A percentile compares a stretch with the other conserved stretches of the same genome.
Evolutionary conservation across 1,140 invertebrate genomes (phyloP).

Genomic region (Neodiprion fabricii): DNA sequence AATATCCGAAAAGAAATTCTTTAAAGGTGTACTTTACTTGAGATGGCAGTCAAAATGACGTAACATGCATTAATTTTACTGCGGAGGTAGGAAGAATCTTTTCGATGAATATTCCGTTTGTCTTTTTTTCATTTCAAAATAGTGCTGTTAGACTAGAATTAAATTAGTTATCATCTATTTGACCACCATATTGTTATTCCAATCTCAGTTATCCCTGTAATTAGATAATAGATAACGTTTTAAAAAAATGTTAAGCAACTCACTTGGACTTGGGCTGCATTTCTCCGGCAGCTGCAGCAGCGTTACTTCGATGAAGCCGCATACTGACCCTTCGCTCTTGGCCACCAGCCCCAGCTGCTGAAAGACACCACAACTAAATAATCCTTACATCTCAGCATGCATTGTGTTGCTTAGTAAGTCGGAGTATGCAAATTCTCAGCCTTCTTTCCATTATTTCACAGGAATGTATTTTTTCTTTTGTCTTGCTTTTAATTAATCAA

Average conservation of each 20-base stretch:
- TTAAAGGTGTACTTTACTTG: not conserved
- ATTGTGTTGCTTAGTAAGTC: not conserved
- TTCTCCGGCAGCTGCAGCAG: constrained; percentile 44
- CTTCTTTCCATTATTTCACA: no score
- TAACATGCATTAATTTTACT: no score
- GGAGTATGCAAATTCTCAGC: no score
- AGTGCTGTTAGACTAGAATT: no score
- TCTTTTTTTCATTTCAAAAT: no score
- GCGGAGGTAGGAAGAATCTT: no score
- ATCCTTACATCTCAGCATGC: not conserved
- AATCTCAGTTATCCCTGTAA: constrained; percentile 2
- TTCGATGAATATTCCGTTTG: no score
- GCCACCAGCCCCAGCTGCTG: constrained; percentile 51
- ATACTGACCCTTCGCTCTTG: constrained; percentile 60
- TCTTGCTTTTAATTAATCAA: not conserved
- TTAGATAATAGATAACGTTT: not conserved
- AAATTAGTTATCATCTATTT: not conserved
- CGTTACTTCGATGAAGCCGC: constrained; percentile 55
- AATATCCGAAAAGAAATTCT: no score
- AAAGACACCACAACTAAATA: constrained; percentile 33
- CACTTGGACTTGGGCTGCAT: constrained; percentile 59
- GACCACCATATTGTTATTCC: not conserved
- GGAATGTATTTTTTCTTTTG: not conserved
- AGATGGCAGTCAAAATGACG: not conserved
- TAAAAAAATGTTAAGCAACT: constrained; percentile 42